A percentile compares a stretch with the other conserved stretches of the same genome.
Evolutionary conservation across 2,113 vertebrate species (phyloP).

Genomic region (Rissa tridactyla): DNA sequence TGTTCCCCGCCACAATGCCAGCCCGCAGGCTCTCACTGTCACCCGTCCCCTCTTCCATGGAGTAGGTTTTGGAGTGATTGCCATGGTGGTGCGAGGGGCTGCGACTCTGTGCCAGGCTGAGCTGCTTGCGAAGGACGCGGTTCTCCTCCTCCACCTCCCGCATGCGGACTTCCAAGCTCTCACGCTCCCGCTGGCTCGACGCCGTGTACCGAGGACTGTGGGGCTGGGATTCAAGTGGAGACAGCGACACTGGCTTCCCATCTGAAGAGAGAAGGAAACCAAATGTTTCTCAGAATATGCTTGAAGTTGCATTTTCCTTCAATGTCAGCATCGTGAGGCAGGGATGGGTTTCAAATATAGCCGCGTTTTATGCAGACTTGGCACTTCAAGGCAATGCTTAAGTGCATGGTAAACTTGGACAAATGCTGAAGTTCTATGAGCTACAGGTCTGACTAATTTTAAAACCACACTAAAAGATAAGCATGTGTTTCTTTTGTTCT

Average conservation of each 20-base stretch:
- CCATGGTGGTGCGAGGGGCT: slow-evolving; percentile 67
- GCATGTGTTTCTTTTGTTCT: background rate
- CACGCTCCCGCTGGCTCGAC: slow-evolving; percentile 81
- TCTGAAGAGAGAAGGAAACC: slow-evolving; percentile 53
- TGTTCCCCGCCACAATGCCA: slow-evolving; percentile 82
- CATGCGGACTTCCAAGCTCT: slow-evolving; percentile 88
- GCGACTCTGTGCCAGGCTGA: slow-evolving; percentile 82
- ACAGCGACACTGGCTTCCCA: slow-evolving; percentile 91
- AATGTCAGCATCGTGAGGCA: fast-evolving
- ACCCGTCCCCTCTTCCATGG: slow-evolving; percentile 89
- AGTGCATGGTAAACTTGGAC: background rate
- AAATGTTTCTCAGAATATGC: background rate
- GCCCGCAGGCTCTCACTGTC: slow-evolving; percentile 90
- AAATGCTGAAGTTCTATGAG: background rate
- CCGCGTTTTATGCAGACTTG: fast-evolving
- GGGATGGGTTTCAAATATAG: background rate
- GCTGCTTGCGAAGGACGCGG: slow-evolving; percentile 85
- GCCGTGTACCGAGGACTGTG: slow-evolving; percentile 78
- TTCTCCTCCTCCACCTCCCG: slow-evolving; percentile 96
- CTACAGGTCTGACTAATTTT: background rate
- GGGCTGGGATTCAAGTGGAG: slow-evolving; percentile 86
- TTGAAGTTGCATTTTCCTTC: background rate
- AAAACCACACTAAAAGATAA: background rate
- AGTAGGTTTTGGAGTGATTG: slow-evolving; percentile 87
- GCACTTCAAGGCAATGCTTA: background rate